Evolutionary conservation across 2,113 vertebrate genomes (phyloP), one percentile per base, ranked within the genome.

Genomic region (Vombatus ursinus): DNA sequence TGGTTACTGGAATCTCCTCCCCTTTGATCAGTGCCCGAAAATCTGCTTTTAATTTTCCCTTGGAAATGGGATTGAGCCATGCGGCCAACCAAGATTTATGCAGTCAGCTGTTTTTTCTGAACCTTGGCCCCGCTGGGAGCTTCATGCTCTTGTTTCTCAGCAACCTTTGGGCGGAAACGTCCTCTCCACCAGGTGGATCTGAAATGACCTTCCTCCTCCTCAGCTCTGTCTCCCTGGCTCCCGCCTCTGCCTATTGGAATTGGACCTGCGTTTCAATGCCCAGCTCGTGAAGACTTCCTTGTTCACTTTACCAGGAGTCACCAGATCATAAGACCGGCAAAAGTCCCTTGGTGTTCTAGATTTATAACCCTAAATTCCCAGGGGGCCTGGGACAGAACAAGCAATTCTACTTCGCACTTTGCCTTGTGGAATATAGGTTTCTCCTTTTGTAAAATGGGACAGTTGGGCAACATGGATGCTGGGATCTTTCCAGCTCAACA

Each of bases 1-100:
- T 97, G 98, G 98, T 93, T 96, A 97, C 97, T 93, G 77, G 96
- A 95, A 95, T 96, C 95, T 14, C 95, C 97, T 98, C 97, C 97
- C 97, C 95, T 97, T 95, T 96, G 96, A 95, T 50, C 28, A 93
- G 92, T 92, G 92, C 92, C 93, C 96, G 50, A 97, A 97, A 97
- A 96, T 95, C 97, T 98, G 98, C 96, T 98, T 98, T 98, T 96
- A 97, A 98, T 98, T 98, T 97, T 93, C 92, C 93, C 95, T 96
- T 98, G 97, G 97, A 97, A 96, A 97, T 93, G 91, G 50, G 91
- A 96, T 54, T 28, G 89, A 90, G 54, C 51, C 93, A 89, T 50
- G 37, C 92, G 96, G 97, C 98, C 98, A 98, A 96, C 95, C 97
- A 96, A 61, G 90, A 97, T 96, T 96, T 97, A 94, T 96, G 95